Base-by-base conservation (phyloP, 2,888 invertebrate genomes). In the Ligdia adustata region DNA sequence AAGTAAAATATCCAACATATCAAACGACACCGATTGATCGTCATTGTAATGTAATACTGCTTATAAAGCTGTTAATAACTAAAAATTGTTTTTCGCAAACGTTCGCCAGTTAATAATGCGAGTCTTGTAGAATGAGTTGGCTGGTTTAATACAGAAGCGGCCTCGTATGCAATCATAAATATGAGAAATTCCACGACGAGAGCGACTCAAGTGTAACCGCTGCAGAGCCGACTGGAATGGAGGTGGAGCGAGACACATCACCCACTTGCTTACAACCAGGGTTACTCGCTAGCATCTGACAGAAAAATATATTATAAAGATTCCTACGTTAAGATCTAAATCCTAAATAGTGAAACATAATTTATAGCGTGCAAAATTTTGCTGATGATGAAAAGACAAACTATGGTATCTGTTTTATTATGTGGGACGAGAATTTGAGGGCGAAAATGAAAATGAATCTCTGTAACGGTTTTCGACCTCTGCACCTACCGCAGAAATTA, bases 191-290 rank as follows among this genome's bases (percentile, higher is more conserved):
- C 68, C 65, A 71, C 62, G n/a, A n/a, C n/a, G 71, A 77, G 75
- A 78, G 71, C 72, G 65, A 73, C 57, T 72, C 64, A 70, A 68
- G 67, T 69, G 71, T 69, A 63, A 68, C 68, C 60, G 56, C 53
- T 52, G 64, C 56, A 50, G 45, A 54, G 57, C 32, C 52, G 53
- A 62, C 60, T 54, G 51, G 59, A 69, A 55, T 62, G 64, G 74
- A 77, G 83, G 71, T 81, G 75, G 71, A 83, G 77, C 82, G 84
- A 74, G 66, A 79, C 82, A 73, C 69, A 79, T 80, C 78, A 76
- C 76, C 79, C 69, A 79, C 73, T 79, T 79, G 69, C 60, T 47
- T 38, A 43, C 43, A 29, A 37, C 13, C 35, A 47, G 49, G 44
- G 49, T 47, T 52, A n/a, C n/a, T n/a, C n/a, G n/a, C n/a, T n/a